Conservation (phyloP, 2,797 vertebrate species). For the Orientallactaga sibirica region DNA sequence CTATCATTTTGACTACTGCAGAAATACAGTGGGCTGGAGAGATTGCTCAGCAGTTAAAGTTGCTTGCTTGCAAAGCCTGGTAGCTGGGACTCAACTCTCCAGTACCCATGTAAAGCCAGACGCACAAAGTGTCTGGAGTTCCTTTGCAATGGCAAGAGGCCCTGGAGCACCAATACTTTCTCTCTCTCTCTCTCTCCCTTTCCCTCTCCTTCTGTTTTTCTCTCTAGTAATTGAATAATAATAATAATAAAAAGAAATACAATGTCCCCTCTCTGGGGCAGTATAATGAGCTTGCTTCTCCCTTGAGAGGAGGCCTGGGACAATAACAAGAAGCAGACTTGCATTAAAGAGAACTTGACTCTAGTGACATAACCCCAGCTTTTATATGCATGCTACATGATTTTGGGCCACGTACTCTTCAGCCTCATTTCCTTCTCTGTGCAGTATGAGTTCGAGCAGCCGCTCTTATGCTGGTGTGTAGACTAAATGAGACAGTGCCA, state of each 20-base stretch:
- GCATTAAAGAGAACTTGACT: neutral
- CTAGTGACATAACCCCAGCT: neutral
- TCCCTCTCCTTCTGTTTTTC: no score
- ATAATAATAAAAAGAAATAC: neutral
- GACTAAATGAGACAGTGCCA: neutral
- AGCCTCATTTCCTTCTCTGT: neutral
- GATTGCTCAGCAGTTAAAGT: no score
- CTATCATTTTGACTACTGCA: neutral
- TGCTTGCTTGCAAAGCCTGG: no score
- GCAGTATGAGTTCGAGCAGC: neutral
- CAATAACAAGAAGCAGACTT: neutral
- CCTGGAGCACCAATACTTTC: no score
- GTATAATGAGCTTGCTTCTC: neutral
- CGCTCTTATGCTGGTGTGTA: neutral
- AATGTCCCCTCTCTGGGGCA: neutral
- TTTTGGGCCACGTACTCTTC: neutral
- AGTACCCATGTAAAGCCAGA: no score
- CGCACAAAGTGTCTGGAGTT: no score
- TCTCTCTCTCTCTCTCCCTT: no score
- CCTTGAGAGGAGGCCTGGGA: neutral
- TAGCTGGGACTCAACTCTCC: no score
- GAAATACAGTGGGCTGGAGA: neutral
- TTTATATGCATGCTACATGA: rapidly evolving
- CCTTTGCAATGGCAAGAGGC: no score
- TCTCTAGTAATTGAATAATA: no score